phyloP scores from a whole-genome alignment of 2,888 invertebrate species.

The Lasioglossum leucozonium region DNA sequence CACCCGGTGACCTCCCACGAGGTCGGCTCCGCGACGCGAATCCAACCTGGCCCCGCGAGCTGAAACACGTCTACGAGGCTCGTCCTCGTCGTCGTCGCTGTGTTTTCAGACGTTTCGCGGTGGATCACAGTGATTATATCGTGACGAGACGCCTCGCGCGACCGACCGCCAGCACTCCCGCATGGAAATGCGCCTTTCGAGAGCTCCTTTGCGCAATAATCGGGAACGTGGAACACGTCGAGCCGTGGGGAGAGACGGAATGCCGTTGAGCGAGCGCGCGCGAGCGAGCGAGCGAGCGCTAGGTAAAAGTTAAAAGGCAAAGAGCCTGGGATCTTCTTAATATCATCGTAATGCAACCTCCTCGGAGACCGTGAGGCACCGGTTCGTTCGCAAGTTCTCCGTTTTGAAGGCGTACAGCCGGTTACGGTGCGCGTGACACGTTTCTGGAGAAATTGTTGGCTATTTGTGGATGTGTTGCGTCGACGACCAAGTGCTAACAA shows the following conservation, averaged over 20 bases:
- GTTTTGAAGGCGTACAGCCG: not conserved
- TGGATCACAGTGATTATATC: constrained; percentile 23
- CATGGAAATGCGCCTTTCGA: constrained; percentile 61
- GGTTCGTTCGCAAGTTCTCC: not conserved
- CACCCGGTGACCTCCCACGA: constrained; percentile 64
- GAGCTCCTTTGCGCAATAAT: constrained; percentile 69
- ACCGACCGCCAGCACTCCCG: constrained; percentile 9
- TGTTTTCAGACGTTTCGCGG: constrained; percentile 21
- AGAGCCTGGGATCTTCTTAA: constrained; percentile 61
- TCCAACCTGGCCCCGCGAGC: constrained; percentile 60
- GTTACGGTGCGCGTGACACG: not conserved
- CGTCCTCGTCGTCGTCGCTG: constrained; percentile 35
- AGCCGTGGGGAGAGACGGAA: constrained; percentile 30
- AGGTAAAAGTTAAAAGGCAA: constrained; percentile 66
- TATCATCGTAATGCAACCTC: constrained; percentile 46
- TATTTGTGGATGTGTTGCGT: constrained; percentile 1
- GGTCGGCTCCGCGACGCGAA: constrained; percentile 73
- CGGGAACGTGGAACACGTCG: constrained; percentile 28
- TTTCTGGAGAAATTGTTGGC: not conserved
- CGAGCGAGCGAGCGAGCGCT: constrained; percentile 7
- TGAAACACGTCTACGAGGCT: constrained; percentile 23
- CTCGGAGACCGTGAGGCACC: not conserved
- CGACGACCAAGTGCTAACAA: not conserved
- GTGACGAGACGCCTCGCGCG: constrained; percentile 30
- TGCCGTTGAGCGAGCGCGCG: constrained; percentile 55